Conservation (phyloP, 2,888 invertebrate species). For the Andrena hattorfiana region DNA sequence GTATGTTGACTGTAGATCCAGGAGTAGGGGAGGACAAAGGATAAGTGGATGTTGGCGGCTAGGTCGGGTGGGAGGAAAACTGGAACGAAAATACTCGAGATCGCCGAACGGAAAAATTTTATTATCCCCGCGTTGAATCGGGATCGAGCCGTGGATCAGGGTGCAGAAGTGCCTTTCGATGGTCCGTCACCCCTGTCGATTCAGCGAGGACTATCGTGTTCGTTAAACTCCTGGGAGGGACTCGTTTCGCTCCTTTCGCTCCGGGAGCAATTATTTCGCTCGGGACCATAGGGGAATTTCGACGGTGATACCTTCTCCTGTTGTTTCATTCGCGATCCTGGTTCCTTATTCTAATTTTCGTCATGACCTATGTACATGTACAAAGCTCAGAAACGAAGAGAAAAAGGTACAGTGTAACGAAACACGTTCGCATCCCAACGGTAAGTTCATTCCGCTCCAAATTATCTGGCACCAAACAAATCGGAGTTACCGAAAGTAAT, state of each 20-base stretch:
- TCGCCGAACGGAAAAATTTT: slow-evolving; percentile 78
- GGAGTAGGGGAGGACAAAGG: slow-evolving; percentile 17
- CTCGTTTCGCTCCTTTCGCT: slow-evolving; percentile 70
- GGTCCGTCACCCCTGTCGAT: slow-evolving; percentile 71
- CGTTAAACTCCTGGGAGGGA: slow-evolving; percentile 60
- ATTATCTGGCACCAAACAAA: slow-evolving; percentile 44
- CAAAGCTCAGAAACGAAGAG: too few species aligned
- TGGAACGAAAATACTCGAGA: slow-evolving; percentile 48
- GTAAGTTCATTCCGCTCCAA: too few species aligned
- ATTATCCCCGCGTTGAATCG: slow-evolving; percentile 78
- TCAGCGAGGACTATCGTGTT: slow-evolving; percentile 58
- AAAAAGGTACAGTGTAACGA: too few species aligned
- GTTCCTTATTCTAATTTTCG: too few species aligned
- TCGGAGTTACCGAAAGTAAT: slow-evolving; percentile 79
- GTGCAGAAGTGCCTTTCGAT: slow-evolving; percentile 61
- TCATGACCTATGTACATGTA: too few species aligned
- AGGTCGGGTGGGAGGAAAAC: slow-evolving; percentile 25
- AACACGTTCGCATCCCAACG: too few species aligned
- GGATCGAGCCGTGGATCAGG: slow-evolving; percentile 65
- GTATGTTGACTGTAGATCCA: slow-evolving; percentile 26
- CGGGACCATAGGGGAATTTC: slow-evolving; percentile 50
- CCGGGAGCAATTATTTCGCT: slow-evolving; percentile 66
- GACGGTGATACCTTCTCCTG: slow-evolving; percentile 50
- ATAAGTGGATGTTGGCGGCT: slow-evolving; percentile 12
- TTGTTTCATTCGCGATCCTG: too few species aligned